These are phyloP conservation scores for Mactromeris polynyma DNA, from an alignment of 2,888 invertebrate species.

Conservation along the genomic window DNA sequence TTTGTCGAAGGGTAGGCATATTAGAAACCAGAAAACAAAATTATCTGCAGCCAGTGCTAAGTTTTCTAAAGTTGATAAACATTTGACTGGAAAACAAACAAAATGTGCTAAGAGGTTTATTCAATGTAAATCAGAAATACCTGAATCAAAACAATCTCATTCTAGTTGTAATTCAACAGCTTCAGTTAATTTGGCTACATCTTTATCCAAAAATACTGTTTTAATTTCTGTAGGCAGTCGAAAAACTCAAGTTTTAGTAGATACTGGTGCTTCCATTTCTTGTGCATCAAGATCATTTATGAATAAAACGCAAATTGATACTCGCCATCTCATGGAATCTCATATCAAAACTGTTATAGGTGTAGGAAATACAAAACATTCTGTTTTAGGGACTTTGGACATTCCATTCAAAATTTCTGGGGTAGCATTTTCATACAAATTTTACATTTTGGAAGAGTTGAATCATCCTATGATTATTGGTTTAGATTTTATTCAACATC, in stretches of 20 bases:
- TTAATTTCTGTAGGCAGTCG: background rate
- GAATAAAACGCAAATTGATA: background rate
- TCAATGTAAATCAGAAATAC: background rate
- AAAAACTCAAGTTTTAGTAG: background rate
- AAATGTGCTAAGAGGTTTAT: background rate
- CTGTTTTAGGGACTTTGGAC: background rate
- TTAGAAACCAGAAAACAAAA: background rate
- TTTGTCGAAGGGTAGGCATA: background rate
- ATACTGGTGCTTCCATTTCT: background rate
- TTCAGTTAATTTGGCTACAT: background rate
- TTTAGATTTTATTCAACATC: background rate
- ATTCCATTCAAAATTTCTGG: background rate
- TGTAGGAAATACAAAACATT: background rate
- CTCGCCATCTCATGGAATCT: background rate
- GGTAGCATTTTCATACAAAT: background rate
- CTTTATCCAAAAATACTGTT: background rate
- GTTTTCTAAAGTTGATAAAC: no score
- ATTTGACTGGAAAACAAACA: background rate
- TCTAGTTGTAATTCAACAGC: background rate
- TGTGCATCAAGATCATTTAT: background rate
- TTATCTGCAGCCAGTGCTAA: no score
- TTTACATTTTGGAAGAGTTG: background rate
- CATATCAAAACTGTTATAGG: background rate
- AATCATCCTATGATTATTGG: constrained; percentile 22
- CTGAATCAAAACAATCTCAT: background rate